Conservation (phyloP, 2,797 vertebrate genomes). For the Arnoldichthys spilopterus region DNA sequence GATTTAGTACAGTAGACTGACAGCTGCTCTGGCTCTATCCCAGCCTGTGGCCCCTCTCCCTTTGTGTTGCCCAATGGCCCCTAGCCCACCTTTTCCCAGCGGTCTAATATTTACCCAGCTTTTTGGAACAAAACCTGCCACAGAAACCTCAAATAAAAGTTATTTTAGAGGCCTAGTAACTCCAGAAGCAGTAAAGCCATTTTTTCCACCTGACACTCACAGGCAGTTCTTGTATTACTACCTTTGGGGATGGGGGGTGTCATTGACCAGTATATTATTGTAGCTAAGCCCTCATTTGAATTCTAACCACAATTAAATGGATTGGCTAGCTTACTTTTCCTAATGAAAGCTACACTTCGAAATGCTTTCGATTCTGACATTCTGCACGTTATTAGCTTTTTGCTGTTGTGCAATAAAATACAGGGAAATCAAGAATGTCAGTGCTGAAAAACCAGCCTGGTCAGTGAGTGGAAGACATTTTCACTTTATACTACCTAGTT, state of each 20-base stretch:
- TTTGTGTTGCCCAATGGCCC: constrained; percentile 45
- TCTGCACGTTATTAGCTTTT: too few species aligned
- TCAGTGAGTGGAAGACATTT: too few species aligned
- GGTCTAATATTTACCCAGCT: constrained; percentile 52
- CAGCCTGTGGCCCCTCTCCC: constrained; percentile 32
- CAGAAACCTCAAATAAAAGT: constrained; percentile 28
- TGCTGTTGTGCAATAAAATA: too few species aligned
- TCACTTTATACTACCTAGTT: too few species aligned
- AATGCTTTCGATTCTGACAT: too few species aligned
- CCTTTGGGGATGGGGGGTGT: background rate
- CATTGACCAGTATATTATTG: background rate
- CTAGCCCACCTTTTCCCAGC: constrained; percentile 40
- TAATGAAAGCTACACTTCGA: too few species aligned
- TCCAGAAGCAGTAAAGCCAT: constrained; percentile 27
- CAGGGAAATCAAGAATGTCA: too few species aligned
- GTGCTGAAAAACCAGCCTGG: too few species aligned
- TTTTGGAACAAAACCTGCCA: constrained; percentile 30
- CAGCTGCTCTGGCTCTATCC: constrained; percentile 38
- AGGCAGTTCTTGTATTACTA: constrained; percentile 17
- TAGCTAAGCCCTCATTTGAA: background rate
- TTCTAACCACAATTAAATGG: background rate
- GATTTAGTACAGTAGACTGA: constrained; percentile 56
- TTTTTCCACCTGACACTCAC: constrained; percentile 35
- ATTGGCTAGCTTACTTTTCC: background rate
- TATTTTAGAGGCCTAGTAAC: constrained; percentile 27